Evolutionary conservation across 2,113 vertebrate species (phyloP).

Genomic region (Prietella phreatophila): DNA sequence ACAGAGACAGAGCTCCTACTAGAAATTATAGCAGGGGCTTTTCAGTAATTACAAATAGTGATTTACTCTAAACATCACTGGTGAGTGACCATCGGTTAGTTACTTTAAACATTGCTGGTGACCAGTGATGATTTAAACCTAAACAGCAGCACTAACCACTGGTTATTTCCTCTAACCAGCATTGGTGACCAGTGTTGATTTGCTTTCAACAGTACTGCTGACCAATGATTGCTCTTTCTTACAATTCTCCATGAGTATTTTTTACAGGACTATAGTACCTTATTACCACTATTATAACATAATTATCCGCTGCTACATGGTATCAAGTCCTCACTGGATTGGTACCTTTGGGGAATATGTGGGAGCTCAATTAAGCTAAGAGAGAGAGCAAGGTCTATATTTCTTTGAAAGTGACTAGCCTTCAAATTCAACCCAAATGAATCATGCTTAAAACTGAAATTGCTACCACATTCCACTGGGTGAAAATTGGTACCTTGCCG

Average conservation of each 20-base stretch:
- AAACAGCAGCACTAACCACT: neutral
- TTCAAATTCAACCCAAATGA: constrained; percentile 44
- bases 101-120: neutral
- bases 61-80: neutral
- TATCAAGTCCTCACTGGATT: constrained; percentile 28
- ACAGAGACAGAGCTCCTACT: neutral
- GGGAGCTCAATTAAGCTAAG: neutral
- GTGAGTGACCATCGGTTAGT: neutral
- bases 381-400: constrained; percentile 36
- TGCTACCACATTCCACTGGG: constrained; percentile 24
- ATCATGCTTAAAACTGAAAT: constrained; percentile 41
- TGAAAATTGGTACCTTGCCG: neutral
- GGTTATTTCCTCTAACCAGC: neutral
- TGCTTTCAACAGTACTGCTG: neutral
- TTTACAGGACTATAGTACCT: constrained; percentile 40
- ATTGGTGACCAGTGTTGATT: neutral
- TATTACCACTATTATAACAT: neutral
- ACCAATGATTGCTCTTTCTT: neutral
- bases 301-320: constrained; percentile 35
- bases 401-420: constrained; percentile 38
- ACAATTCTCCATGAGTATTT: constrained; percentile 26
- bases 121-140: neutral
- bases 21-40: neutral
- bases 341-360: constrained; percentile 34
- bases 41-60: neutral